phyloP scores from a whole-genome alignment of 2,888 invertebrate species.

The Ectemnius continuus region DNA sequence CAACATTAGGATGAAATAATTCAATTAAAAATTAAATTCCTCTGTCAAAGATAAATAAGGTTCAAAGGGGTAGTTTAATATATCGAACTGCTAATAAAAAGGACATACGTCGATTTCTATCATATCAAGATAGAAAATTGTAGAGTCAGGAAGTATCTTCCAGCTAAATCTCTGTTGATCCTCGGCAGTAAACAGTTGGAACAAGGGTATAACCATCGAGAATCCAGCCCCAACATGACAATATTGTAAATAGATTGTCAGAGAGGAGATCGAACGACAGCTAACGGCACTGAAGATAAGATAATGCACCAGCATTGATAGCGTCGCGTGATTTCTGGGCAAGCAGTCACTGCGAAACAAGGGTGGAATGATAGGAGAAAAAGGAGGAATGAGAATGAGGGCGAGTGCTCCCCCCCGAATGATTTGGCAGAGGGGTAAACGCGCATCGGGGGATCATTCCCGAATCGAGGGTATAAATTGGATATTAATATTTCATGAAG shows the following conservation, averaged over 20 bases:
- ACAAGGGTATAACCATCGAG: not conserved
- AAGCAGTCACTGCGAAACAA: conserved; percentile 21
- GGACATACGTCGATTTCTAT: too few species aligned
- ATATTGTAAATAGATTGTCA: conserved; percentile 51
- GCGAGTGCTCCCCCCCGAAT: conserved; percentile 4
- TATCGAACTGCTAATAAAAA: too few species aligned
- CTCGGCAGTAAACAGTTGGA: not conserved
- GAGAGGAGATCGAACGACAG: conserved; percentile 21
- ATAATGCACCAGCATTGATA: conserved; percentile 47
- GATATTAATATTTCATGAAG: conserved; percentile 74
- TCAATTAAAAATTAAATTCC: too few species aligned
- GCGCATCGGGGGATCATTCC: conserved; percentile 59
- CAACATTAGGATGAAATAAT: too few species aligned
- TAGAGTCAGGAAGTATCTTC: not conserved
- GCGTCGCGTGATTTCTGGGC: conserved; percentile 32
- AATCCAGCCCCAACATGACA: conserved; percentile 15
- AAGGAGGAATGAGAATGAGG: not conserved
- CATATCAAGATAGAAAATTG: too few species aligned
- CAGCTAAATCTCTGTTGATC: not conserved
- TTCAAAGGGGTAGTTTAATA: too few species aligned
- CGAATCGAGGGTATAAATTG: conserved; percentile 70
- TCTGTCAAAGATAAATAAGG: too few species aligned
- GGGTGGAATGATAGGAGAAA: conserved; percentile 3
- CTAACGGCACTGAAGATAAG: conserved; percentile 61
- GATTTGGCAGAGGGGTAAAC: conserved; percentile 34